Percentiles rank a stretch among this genome's conserved stretches.
phyloP scores from a whole-genome alignment of 2,797 vertebrate species.

The Poeciliopsis gracilis region DNA sequence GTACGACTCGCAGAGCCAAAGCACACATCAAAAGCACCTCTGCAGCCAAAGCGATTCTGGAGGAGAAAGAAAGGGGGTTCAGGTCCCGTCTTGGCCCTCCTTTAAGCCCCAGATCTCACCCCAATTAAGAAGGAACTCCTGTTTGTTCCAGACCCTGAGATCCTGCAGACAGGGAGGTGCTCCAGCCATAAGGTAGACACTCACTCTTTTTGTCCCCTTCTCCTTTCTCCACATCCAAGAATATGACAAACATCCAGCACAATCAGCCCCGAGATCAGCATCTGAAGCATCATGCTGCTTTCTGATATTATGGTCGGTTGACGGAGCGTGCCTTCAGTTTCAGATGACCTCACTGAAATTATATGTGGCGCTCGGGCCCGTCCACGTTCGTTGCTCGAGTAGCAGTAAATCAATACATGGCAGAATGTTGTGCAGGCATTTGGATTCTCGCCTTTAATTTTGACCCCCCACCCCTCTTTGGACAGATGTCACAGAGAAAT shows the following conservation, averaged over 20 bases:
- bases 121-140: conserved; percentile 85
- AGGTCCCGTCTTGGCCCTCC: conserved; percentile 76
- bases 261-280: conserved; percentile 12
- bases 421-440: conserved; percentile 70
- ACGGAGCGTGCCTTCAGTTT: conserved; percentile 48
- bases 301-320: conserved; percentile 28
- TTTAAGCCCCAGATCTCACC: conserved; percentile 82
- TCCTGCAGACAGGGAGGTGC: conserved; percentile 69
- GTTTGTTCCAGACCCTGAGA: conserved; percentile 78
- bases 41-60: conserved; percentile 83
- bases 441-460: conserved; percentile 68
- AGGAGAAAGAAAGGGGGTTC: conserved; percentile 80
- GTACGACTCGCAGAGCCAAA: conserved; percentile 84
- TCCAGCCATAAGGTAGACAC: conserved; percentile 37
- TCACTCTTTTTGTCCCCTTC: conserved; percentile 19
- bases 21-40: conserved; percentile 86
- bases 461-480: conserved; percentile 21
- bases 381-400: conserved; percentile 58
- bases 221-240: conserved; percentile 12
- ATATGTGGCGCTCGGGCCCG: conserved; percentile 43
- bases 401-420: conserved; percentile 77
- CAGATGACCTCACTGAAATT: conserved; percentile 59
- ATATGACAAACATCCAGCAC: conserved; percentile 13
- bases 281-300: conserved; percentile 20
- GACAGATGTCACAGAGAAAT: conserved; percentile 80